These are phyloP conservation scores for Rhinopomastus cyanomelas DNA, from an alignment of 2,113 vertebrate genomes.

Conservation along the genomic window DNA sequence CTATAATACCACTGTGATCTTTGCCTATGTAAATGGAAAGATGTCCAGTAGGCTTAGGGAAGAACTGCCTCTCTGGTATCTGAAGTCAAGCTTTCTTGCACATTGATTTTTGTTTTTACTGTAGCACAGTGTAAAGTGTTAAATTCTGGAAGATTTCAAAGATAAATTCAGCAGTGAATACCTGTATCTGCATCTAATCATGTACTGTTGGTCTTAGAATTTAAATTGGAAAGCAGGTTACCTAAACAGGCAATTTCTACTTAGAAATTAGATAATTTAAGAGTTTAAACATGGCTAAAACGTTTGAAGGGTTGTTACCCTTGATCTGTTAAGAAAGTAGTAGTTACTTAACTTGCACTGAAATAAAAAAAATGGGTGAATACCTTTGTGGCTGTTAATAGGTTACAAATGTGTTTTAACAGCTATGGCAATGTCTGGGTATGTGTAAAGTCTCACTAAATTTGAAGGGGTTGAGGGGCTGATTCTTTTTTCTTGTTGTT, in stretches of 20 bases:
- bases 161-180: background rate
- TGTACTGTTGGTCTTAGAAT: background rate
- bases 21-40: background rate
- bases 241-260: background rate
- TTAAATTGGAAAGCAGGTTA: background rate
- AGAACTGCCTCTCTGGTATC: background rate
- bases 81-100: background rate
- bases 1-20: background rate
- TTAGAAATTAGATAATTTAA: background rate
- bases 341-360: background rate
- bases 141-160: background rate
- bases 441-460: constrained; percentile 9
- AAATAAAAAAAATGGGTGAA: background rate
- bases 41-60: background rate
- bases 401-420: constrained; percentile 1
- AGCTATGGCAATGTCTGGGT: background rate
- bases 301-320: background rate
- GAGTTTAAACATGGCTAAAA: background rate
- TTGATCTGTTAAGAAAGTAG: background rate
- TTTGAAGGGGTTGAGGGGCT: background rate
- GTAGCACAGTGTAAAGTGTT: background rate
- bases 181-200: background rate
- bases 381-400: background rate
- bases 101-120: background rate
- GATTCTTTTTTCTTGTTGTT: background rate